Percentiles rank a stretch among this genome's conserved stretches.
These are phyloP conservation scores for Megaceryle maxima DNA, from an alignment of 2,113 vertebrate species.

Conservation along the genomic window DNA sequence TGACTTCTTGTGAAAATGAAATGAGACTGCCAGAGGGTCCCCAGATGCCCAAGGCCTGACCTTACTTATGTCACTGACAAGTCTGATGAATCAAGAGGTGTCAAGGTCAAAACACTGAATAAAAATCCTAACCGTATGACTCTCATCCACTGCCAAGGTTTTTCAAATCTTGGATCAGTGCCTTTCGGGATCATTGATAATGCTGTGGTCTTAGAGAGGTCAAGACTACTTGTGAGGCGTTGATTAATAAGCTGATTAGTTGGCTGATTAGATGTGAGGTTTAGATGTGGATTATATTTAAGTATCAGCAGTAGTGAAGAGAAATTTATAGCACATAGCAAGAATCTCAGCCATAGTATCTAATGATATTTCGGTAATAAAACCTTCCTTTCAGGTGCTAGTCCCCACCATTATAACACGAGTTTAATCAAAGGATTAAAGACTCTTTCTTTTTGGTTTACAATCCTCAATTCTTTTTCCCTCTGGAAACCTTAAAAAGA, in stretches of 20 bases:
- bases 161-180: background rate
- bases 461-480: background rate
- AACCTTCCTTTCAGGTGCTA: background rate
- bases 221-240: background rate
- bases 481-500: conserved; percentile 38
- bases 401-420: background rate
- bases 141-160: background rate
- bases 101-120: conserved; percentile 55
- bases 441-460: conserved; percentile 41
- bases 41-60: background rate
- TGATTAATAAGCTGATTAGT: conserved; percentile 33
- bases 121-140: background rate
- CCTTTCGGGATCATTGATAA: background rate
- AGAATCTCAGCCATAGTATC: background rate
- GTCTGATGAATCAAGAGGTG: background rate
- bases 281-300: conserved; percentile 19
- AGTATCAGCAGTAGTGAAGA: background rate
- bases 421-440: conserved; percentile 53
- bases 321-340: background rate
- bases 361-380: conserved; percentile 42
- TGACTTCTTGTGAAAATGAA: background rate
- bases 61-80: background rate
- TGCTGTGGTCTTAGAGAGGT: background rate
- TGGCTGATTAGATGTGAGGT: conserved; percentile 12
- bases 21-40: background rate